phyloP scores from a whole-genome alignment of 2,113 vertebrate genomes.

The Guaruba guarouba region DNA sequence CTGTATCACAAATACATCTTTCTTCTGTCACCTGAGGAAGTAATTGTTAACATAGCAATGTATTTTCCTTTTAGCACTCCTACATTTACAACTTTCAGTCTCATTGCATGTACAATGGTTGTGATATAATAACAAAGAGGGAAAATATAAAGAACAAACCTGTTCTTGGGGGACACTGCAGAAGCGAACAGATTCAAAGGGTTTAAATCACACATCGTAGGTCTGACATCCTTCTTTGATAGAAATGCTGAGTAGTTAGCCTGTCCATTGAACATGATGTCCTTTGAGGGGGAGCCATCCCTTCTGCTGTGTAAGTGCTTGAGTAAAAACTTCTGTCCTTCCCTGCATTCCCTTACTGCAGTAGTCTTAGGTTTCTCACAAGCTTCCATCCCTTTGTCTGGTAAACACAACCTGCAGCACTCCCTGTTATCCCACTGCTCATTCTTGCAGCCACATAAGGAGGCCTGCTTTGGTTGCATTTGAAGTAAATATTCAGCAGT shows the following conservation, averaged over 20 bases:
- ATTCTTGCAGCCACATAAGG: accelerated
- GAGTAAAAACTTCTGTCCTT: not conserved
- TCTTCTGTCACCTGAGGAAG: not conserved
- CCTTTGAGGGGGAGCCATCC: not conserved
- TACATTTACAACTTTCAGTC: not conserved
- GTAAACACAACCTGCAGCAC: not conserved
- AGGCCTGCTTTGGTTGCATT: not conserved
- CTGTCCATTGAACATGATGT: not conserved
- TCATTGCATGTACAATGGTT: not conserved
- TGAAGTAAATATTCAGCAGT: not conserved
- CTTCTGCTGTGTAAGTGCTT: not conserved
- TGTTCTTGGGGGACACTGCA: not conserved
- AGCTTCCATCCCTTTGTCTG: accelerated
- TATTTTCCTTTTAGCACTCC: not conserved
- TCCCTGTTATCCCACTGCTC: not conserved
- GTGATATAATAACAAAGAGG: not conserved
- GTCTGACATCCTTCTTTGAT: not conserved
- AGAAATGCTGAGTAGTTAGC: not conserved
- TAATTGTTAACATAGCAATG: accelerated
- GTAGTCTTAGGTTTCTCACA: not conserved
- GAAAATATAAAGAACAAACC: not conserved
- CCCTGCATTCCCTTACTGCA: not conserved
- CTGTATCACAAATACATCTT: not conserved
- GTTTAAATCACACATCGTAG: not conserved
- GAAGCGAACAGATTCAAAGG: not conserved